Conservation (phyloP, 1,140 invertebrate species). For the Drosophila ficusphila region DNA sequence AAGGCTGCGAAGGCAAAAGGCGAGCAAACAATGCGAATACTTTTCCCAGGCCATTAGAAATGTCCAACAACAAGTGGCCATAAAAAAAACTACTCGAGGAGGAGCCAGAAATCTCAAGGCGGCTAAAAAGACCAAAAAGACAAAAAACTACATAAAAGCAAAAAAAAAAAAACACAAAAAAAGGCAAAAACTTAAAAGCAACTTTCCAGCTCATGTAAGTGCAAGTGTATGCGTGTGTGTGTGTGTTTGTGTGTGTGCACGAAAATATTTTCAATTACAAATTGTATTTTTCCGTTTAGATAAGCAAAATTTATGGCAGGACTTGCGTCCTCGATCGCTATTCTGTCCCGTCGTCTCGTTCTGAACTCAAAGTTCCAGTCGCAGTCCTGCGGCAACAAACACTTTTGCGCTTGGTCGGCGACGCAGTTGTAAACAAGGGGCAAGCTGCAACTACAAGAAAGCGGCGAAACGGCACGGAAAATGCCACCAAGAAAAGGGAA, state of each 20-base stretch:
- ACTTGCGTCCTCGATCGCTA: conserved; percentile 7
- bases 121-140: not conserved
- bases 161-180: not conserved
- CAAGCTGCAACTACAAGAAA: conserved; percentile 40
- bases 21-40: conserved; percentile 24
- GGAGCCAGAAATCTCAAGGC: conserved; percentile 12
- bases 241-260: conserved; percentile 31
- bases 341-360: not conserved
- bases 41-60: conserved; percentile 25
- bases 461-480: conserved; percentile 5
- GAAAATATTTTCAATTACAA: conserved; percentile 81
- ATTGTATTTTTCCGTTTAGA: conserved; percentile 81
- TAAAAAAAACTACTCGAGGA: not conserved
- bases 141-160: not conserved
- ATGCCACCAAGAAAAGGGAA: not conserved
- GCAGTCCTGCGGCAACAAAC: conserved; percentile 74
- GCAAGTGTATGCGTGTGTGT: conserved; percentile 1
- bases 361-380: conserved; percentile 27
- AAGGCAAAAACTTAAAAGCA: conserved; percentile 38
- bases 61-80: conserved; percentile 48
- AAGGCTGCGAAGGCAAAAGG: not conserved
- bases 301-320: conserved; percentile 80
- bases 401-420: conserved; percentile 74
- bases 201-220: conserved; percentile 34
- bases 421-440: conserved; percentile 73